A percentile compares a stretch with the other conserved stretches of the same genome.
These are phyloP conservation scores for Gymnocypris eckloni DNA, from an alignment of 2,797 vertebrate genomes.

Conservation along the genomic window DNA sequence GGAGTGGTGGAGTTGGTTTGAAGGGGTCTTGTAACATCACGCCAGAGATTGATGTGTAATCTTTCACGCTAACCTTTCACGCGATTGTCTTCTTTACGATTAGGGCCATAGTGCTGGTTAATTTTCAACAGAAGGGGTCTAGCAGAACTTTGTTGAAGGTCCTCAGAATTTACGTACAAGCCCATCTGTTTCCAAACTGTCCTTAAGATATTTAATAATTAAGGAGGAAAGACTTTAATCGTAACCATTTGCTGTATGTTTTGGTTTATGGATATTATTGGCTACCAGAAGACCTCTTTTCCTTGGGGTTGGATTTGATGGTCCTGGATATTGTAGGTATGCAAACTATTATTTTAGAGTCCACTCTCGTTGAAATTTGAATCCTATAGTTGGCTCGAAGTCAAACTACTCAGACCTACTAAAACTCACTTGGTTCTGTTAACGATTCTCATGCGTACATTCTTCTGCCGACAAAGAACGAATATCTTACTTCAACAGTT, in stretches of 20 bases:
- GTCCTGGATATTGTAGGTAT: constrained; percentile 61
- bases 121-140: constrained; percentile 11
- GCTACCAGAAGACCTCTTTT: constrained; percentile 6
- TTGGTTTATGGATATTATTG: neutral
- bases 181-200: constrained; percentile 5
- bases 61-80: constrained; percentile 12
- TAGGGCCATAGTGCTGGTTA: constrained; percentile 4
- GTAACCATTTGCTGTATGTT: neutral
- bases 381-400: constrained; percentile 40
- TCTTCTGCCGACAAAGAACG: neutral
- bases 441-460: neutral
- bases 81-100: constrained; percentile 54
- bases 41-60: constrained; percentile 26
- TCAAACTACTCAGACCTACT: neutral
- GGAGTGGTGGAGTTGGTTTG: constrained; percentile 23
- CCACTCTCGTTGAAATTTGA: constrained; percentile 57
- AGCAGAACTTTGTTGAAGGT: neutral
- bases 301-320: neutral
- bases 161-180: neutral
- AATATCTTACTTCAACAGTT: neutral
- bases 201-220: neutral
- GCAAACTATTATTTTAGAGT: constrained; percentile 58
- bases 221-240: constrained; percentile 1
- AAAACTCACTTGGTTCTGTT: neutral
- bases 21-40: constrained; percentile 12